These are phyloP conservation scores for Catharus ustulatus DNA, from an alignment of 2,797 vertebrate genomes.

Conservation along the genomic window DNA sequence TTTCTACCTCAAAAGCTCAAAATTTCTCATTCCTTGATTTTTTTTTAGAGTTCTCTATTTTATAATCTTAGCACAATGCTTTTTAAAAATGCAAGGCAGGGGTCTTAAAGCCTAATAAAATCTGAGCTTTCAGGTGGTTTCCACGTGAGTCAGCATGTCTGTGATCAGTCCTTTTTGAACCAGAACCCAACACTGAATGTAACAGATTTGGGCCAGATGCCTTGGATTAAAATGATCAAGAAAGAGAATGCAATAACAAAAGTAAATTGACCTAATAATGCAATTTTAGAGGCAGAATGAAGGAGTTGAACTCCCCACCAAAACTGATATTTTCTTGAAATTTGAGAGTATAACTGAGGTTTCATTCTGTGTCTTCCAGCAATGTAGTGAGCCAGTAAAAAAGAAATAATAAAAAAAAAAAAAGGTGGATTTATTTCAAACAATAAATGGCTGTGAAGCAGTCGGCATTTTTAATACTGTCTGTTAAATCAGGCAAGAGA, in stretches of 20 bases:
- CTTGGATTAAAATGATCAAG: conserved; percentile 18
- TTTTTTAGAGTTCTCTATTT: not conserved
- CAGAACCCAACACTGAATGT: not conserved
- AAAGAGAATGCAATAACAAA: not conserved
- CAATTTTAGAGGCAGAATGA: conserved; percentile 11
- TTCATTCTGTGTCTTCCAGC: not conserved
- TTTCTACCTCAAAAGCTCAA: not conserved
- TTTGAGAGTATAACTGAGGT: not conserved
- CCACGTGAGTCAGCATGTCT: not conserved
- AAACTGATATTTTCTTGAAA: not conserved
- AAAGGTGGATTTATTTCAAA: conserved; percentile 6
- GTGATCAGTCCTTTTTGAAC: not conserved
- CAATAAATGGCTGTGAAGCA: not conserved
- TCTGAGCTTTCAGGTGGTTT: not conserved
- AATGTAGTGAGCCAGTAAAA: not conserved
- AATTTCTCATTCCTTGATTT: not conserved
- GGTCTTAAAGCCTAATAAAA: not conserved
- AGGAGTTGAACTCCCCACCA: not conserved
- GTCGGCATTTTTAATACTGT: not conserved
- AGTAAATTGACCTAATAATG: not conserved
- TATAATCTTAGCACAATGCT: not conserved
- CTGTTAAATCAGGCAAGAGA: not conserved
- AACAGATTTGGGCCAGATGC: not conserved
- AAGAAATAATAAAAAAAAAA: not conserved
- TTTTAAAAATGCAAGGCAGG: conserved; percentile 1